These are phyloP conservation scores for Heliconius nattereri DNA, from an alignment of 1,140 invertebrate species.

Conservation along the genomic window DNA sequence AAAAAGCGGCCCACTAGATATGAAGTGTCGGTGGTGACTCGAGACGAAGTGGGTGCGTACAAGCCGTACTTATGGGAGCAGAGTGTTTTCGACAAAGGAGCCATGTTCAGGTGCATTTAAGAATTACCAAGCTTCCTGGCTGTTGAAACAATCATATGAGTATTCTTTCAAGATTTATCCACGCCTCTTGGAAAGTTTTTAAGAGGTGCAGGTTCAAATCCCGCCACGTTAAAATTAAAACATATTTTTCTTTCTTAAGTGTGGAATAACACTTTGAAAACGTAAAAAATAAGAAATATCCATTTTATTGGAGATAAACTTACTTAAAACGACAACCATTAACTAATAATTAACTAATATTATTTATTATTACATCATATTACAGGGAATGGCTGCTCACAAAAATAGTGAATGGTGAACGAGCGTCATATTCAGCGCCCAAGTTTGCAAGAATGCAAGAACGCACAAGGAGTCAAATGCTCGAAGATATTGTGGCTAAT, in stretches of 20 bases:
- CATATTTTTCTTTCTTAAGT: no score
- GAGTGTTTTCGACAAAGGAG: constrained; percentile 95
- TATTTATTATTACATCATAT: no score
- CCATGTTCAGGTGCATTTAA: constrained; percentile 84
- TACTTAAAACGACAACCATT: no score
- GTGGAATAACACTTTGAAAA: no score
- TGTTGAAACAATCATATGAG: constrained; percentile 18
- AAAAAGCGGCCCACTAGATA: constrained; percentile 92
- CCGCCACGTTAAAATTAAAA: no score
- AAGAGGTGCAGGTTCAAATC: no score
- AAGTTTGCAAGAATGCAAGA: constrained; percentile 98
- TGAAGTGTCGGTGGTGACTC: constrained; percentile 95
- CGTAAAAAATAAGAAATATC: neutral
- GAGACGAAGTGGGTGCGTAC: constrained; percentile 98
- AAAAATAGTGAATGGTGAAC: constrained; percentile 98
- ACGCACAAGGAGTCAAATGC: constrained; percentile 93
- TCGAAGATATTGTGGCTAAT: constrained; percentile 97
- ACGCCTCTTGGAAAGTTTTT: no score
- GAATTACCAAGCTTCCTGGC: constrained; percentile 24
- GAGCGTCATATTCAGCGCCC: constrained; percentile 97
- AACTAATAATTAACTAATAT: neutral
- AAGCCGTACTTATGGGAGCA: constrained; percentile 97
- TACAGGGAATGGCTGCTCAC: constrained; percentile 97
- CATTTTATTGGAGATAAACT: neutral
- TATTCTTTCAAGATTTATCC: neutral